Evolutionary conservation across 2,113 vertebrate genomes (phyloP).

Genomic region (Lophochroa leadbeateri): DNA sequence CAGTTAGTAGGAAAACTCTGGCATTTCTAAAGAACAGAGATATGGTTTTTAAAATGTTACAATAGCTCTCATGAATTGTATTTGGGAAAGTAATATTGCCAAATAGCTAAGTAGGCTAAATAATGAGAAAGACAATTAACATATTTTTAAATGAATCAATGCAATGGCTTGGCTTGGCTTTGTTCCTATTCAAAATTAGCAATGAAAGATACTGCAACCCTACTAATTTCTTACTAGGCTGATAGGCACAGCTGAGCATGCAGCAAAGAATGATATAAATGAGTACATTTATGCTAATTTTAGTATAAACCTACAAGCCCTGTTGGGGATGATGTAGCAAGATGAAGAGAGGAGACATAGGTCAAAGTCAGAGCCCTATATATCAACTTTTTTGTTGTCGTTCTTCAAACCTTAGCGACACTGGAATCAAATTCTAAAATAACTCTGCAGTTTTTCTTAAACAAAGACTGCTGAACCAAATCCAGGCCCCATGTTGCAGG

Average conservation of each 20-base stretch:
- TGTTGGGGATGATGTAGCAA: not conserved
- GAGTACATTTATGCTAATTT: not conserved
- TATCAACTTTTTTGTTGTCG: not conserved
- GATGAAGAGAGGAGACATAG: not conserved
- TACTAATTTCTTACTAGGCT: conserved; percentile 70
- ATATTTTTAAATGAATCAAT: conserved; percentile 68
- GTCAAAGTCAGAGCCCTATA: not conserved
- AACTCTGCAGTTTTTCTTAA: not conserved
- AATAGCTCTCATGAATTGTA: conserved; percentile 26
- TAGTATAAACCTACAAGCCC: not conserved
- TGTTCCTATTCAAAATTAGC: conserved; percentile 66
- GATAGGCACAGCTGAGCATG: conserved; percentile 25
- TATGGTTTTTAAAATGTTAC: conserved; percentile 28
- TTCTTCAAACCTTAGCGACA: not conserved
- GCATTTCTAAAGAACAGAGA: conserved; percentile 13
- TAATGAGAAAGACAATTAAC: conserved; percentile 60
- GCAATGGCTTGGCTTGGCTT: conserved; percentile 49
- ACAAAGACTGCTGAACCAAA: not conserved
- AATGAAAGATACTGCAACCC: conserved; percentile 53
- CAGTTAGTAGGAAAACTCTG: not conserved
- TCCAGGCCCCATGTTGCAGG: not conserved
- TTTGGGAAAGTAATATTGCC: conserved; percentile 28
- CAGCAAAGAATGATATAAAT: conserved; percentile 44
- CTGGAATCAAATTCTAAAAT: not conserved
- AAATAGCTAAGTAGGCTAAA: conserved; percentile 53